A percentile compares a stretch with the other conserved stretches of the same genome.
These are phyloP conservation scores for Bombyx mandarina DNA, from an alignment of 1,140 invertebrate genomes.

Conservation along the genomic window DNA sequence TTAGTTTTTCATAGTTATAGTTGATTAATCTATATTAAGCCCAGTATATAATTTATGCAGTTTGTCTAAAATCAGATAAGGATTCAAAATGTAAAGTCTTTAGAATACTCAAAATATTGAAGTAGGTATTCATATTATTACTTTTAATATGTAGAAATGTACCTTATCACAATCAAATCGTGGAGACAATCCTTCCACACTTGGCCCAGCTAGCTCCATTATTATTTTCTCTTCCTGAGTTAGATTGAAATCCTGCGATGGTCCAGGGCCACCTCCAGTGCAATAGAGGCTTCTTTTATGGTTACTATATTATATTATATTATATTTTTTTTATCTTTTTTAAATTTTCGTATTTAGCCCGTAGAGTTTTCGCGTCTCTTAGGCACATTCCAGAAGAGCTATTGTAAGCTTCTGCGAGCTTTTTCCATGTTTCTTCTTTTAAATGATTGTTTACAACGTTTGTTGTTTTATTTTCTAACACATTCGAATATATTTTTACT, in stretches of 20 bases:
- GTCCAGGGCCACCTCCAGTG: not conserved
- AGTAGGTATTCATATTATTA: not conserved
- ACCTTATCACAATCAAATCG: not conserved
- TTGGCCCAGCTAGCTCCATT: not conserved
- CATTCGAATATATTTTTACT: not conserved
- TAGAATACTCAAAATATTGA: not conserved
- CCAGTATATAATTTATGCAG: not conserved
- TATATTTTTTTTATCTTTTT: not conserved
- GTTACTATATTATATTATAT: not conserved
- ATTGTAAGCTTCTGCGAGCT: not conserved
- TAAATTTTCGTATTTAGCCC: not conserved
- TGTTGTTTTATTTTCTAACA: not conserved
- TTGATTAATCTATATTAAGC: no score
- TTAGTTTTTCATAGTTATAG: no score
- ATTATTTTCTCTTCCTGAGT: not conserved
- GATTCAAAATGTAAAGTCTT: not conserved
- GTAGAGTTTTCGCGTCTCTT: not conserved
- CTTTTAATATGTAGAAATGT: not conserved
- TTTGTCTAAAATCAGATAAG: not conserved
- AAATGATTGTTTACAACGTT: not conserved
- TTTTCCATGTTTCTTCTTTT: not conserved
- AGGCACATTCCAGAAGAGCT: not conserved
- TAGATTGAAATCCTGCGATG: not conserved
- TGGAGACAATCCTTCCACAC: not conserved
- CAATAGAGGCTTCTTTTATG: not conserved